phyloP scores from a whole-genome alignment of 2,888 invertebrate species.

The Hypomecis atomaria region DNA sequence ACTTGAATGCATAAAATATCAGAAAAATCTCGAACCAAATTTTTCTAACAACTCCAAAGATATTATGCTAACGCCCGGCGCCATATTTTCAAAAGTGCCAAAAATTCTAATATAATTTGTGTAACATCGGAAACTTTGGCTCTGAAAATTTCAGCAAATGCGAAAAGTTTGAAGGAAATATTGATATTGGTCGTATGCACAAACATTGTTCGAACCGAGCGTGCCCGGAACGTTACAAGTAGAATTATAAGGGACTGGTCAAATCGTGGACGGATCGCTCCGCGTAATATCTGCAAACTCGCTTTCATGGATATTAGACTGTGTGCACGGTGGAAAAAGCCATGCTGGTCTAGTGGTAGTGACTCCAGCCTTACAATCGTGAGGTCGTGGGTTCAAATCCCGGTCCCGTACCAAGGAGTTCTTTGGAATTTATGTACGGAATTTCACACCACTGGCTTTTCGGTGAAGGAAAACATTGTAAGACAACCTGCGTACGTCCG shows the following conservation, averaged over 20 bases:
- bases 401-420: too few species aligned
- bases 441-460: too few species aligned
- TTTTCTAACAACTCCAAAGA: slow-evolving; percentile 24
- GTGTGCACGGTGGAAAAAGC: too few species aligned
- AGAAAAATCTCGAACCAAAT: slow-evolving; percentile 9
- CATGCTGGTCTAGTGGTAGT: too few species aligned
- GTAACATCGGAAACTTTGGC: slow-evolving; percentile 35
- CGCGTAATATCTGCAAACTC: neutral
- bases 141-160: slow-evolving; percentile 34
- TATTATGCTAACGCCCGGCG: slow-evolving; percentile 28
- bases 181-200: slow-evolving; percentile 41
- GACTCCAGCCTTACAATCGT: too few species aligned
- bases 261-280: neutral
- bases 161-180: slow-evolving; percentile 38
- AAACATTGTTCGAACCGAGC: slow-evolving; percentile 34
- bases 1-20: neutral
- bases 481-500: too few species aligned
- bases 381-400: too few species aligned
- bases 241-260: slow-evolving; percentile 1
- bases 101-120: slow-evolving; percentile 42
- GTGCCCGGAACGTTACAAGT: slow-evolving; percentile 22
- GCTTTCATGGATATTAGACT: too few species aligned
- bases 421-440: too few species aligned
- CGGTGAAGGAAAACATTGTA: too few species aligned
- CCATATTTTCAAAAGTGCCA: slow-evolving; percentile 43